Percentiles rank a stretch among this genome's conserved stretches.
Conservation (phyloP, 2,888 invertebrate species). For the Ptychoptera albimana region DNA sequence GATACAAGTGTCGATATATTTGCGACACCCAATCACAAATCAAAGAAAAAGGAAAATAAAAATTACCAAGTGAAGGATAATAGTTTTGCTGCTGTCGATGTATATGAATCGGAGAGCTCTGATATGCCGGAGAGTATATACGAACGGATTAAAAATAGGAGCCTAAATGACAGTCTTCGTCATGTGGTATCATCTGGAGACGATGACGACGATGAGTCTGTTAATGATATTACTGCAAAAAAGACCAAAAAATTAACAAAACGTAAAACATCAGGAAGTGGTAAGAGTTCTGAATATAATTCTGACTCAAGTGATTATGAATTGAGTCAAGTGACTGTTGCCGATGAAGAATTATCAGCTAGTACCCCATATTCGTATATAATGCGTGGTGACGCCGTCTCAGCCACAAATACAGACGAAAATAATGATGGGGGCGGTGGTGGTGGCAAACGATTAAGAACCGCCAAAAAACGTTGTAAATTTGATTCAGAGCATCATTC, state of each 20-base stretch:
- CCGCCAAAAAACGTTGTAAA: slow-evolving; percentile 2
- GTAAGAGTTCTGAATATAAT: slow-evolving; percentile 17
- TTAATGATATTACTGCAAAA: slow-evolving; percentile 12
- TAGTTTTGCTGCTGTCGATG: slow-evolving; percentile 33
- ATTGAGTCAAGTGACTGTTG: slow-evolving; percentile 8
- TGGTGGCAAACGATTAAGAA: neutral
- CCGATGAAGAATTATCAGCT: slow-evolving; percentile 7
- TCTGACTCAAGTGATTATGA: slow-evolving; percentile 12
- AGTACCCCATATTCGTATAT: slow-evolving; percentile 20
- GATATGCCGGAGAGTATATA: slow-evolving; percentile 29
- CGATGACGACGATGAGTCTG: slow-evolving; percentile 11
- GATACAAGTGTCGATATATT: too few species aligned
- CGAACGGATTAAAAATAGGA: slow-evolving; percentile 7
- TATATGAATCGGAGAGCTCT: slow-evolving; percentile 42
- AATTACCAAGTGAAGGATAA: slow-evolving; percentile 26
- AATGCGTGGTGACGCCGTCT: slow-evolving; percentile 22
- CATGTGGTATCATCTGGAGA: neutral
- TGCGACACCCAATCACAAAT: too few species aligned
- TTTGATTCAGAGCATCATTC: slow-evolving; percentile 9
- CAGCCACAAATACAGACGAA: slow-evolving; percentile 10
- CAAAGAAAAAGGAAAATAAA: too few species aligned
- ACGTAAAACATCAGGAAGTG: slow-evolving; percentile 21
- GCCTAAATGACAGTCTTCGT: neutral
- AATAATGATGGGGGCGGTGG: neutral
- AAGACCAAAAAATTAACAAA: slow-evolving; percentile 22